Evolutionary conservation across 2,797 vertebrate species (phyloP).

Genomic region (Gallinago stenura): DNA sequence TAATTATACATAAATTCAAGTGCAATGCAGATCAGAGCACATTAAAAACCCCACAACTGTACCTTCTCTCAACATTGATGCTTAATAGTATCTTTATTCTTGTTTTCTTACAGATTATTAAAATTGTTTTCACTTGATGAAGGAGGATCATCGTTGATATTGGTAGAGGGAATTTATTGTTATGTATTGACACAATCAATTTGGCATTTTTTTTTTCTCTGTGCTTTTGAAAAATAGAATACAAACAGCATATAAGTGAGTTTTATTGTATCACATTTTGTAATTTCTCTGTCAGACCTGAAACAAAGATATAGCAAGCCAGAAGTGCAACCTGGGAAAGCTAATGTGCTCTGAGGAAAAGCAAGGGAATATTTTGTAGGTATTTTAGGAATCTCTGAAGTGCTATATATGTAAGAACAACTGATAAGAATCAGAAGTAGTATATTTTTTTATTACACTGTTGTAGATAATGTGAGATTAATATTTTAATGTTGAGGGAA

Average conservation of each 20-base stretch:
- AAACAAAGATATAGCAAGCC: neutral
- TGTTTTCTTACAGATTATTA: neutral
- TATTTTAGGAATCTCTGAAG: neutral
- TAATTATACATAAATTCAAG: neutral
- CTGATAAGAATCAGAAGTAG: neutral
- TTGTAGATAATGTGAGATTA: neutral
- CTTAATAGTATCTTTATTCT: neutral
- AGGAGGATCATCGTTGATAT: neutral
- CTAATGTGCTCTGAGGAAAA: neutral
- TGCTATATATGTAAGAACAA: neutral
- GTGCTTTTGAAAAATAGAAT: neutral
- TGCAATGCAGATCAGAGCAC: neutral
- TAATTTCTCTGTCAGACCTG: neutral
- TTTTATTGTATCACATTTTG: neutral
- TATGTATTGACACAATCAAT: neutral
- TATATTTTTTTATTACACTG: neutral
- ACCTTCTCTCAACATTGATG: neutral
- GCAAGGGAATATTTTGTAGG: neutral
- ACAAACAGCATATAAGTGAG: neutral
- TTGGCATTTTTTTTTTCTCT: neutral
- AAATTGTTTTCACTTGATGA: neutral
- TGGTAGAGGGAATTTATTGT: neutral
- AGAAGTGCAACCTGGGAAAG: neutral
- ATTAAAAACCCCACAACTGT: neutral
- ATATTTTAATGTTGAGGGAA: neutral